phyloP scores from a whole-genome alignment of 2,113 vertebrate genomes.

The Leptobrachium ailaonicum region DNA sequence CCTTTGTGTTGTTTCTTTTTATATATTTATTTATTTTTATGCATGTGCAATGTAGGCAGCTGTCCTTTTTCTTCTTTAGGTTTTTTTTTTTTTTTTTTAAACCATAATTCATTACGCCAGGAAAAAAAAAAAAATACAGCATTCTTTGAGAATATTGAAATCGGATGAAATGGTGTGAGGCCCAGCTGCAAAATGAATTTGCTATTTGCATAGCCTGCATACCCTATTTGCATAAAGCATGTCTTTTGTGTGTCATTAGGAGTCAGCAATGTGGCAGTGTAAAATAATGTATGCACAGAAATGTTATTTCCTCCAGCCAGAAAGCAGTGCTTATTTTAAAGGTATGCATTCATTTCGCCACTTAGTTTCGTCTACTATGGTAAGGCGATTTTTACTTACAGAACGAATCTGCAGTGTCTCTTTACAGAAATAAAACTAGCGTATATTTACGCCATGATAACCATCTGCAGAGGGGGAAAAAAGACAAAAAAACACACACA shows the following conservation, averaged over 20 bases:
- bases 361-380: constrained; percentile 43
- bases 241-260: constrained; percentile 44
- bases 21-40: not conserved
- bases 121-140: constrained; percentile 12
- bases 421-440: constrained; percentile 42
- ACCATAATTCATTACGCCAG: constrained; percentile 35
- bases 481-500: not conserved
- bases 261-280: constrained; percentile 32
- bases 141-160: constrained; percentile 45
- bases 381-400: constrained; percentile 46
- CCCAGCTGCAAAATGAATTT: constrained; percentile 33
- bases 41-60: constrained; percentile 17
- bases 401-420: constrained; percentile 36
- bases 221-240: constrained; percentile 33
- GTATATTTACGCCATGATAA: constrained; percentile 26
- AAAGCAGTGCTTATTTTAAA: constrained; percentile 37
- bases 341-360: constrained; percentile 30
- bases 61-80: not conserved
- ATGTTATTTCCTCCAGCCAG: constrained; percentile 22
- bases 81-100: not conserved
- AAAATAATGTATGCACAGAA: constrained; percentile 37
- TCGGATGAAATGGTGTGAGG: constrained; percentile 43
- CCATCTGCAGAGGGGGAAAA: not conserved
- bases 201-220: constrained; percentile 49
- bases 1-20: constrained; percentile 1